Evolutionary conservation across 2,113 vertebrate genomes (phyloP).

Genomic region (Dromaius novaehollandiae): DNA sequence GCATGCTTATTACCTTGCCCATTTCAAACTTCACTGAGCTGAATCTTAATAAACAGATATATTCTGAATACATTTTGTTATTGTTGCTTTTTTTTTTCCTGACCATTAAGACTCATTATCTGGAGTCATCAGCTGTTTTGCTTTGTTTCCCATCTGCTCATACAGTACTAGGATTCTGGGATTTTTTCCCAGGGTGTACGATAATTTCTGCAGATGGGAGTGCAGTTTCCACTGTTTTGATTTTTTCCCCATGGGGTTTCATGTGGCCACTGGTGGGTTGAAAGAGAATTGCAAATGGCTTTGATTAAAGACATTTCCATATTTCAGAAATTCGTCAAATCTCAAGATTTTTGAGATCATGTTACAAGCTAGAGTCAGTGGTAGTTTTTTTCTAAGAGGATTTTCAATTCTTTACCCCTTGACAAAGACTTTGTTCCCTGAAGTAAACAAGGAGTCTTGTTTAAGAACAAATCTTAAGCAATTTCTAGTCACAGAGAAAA

Average conservation of each 20-base stretch:
- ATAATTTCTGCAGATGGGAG: slow-evolving; percentile 10
- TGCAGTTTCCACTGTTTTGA: neutral
- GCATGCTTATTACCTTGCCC: neutral
- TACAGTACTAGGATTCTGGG: neutral
- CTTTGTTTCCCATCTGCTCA: slow-evolving; percentile 54
- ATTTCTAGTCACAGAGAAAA: neutral
- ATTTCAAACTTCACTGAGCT: slow-evolving; percentile 26
- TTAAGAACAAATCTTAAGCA: neutral
- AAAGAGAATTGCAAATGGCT: neutral
- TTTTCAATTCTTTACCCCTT: neutral
- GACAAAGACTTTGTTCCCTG: neutral
- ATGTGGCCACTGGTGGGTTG: neutral
- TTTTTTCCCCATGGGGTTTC: neutral
- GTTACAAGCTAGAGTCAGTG: neutral
- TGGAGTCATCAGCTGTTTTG: slow-evolving; percentile 46
- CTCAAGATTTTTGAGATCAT: neutral
- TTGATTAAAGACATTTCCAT: neutral
- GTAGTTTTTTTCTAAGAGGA: neutral
- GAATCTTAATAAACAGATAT: slow-evolving; percentile 5
- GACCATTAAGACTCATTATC: slow-evolving; percentile 12
- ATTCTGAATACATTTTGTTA: slow-evolving; percentile 28
- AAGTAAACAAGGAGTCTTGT: neutral
- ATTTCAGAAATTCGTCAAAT: neutral
- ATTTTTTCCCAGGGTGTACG: slow-evolving; percentile 2
- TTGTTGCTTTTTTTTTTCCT: neutral